Evolutionary conservation across 2,888 invertebrate species (phyloP).

Genomic region (Phymatocera aterrima): DNA sequence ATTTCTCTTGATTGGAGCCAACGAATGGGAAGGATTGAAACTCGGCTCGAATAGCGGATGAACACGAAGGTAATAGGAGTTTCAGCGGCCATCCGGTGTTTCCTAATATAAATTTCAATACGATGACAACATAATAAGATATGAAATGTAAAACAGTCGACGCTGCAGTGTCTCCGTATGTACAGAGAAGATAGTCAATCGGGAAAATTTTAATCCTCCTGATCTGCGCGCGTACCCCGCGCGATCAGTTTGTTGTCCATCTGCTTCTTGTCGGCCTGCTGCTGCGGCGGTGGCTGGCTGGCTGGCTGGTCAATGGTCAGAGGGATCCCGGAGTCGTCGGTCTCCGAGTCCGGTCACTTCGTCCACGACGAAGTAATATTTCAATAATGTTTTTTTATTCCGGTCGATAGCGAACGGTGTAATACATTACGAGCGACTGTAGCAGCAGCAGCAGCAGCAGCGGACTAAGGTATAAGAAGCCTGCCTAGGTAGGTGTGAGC

Average conservation of each 20-base stretch:
- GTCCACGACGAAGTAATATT: not conserved
- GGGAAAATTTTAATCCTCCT: conserved; percentile 42
- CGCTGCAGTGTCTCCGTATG: conserved; percentile 17
- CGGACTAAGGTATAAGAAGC: conserved; percentile 3
- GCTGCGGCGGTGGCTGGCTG: not conserved
- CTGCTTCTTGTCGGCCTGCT: conserved; percentile 27
- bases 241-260: conserved; percentile 12
- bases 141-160: conserved; percentile 45
- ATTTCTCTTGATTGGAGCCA: conserved; percentile 28
- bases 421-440: conserved; percentile 33
- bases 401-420: conserved; percentile 38
- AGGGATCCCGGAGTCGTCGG: conserved; percentile 10
- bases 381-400: conserved; percentile 36
- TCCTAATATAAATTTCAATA: conserved; percentile 39
- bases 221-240: conserved; percentile 14
- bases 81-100: conserved; percentile 33
- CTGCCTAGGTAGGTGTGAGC: conserved; percentile 44
- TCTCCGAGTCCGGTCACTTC: not conserved
- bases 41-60: conserved; percentile 2
- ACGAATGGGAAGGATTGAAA: not conserved
- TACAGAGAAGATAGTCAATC: not conserved
- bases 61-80: conserved; percentile 32
- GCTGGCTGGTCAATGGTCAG: not conserved
- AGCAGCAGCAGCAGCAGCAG: no score
- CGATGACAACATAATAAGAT: conserved; percentile 44